These are phyloP conservation scores for Danaus chrysippus DNA, from an alignment of 2,888 invertebrate species.

Conservation along the genomic window DNA sequence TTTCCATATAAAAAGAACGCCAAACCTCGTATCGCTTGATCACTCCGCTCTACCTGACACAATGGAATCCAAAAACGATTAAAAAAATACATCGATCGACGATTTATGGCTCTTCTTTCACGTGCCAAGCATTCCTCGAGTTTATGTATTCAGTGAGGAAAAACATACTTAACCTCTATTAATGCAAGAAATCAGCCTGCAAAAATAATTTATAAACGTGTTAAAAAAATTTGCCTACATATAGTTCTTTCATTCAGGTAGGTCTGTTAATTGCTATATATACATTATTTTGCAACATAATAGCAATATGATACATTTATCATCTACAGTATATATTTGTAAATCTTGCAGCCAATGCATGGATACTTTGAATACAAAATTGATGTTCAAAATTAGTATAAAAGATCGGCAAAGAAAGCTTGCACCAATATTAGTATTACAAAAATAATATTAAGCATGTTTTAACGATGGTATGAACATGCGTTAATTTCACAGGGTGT, in stretches of 20 bases:
- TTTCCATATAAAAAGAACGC: slow-evolving; percentile 29
- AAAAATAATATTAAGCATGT: background rate
- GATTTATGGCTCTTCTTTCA: slow-evolving; percentile 50
- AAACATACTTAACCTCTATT: slow-evolving; percentile 8
- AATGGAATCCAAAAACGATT: slow-evolving; percentile 59
- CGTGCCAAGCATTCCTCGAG: slow-evolving; percentile 32
- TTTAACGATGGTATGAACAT: background rate
- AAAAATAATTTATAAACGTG: too few relatives aligned
- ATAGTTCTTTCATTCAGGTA: too few relatives aligned
- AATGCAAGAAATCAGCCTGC: too few relatives aligned
- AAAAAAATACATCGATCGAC: slow-evolving; percentile 50
- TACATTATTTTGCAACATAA: too few relatives aligned
- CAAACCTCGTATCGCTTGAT: slow-evolving; percentile 31
- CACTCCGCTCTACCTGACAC: slow-evolving; percentile 57
- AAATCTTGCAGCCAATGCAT: too few relatives aligned
- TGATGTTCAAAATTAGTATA: too few relatives aligned
- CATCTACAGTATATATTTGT: too few relatives aligned
- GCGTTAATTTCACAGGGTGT: background rate
- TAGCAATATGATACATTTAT: too few relatives aligned
- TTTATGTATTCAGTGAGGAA: slow-evolving; percentile 21
- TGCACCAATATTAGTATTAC: background rate
- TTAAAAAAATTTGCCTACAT: too few relatives aligned
- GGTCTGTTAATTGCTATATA: too few relatives aligned
- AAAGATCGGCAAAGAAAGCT: too few relatives aligned
- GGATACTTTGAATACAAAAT: too few relatives aligned